phyloP scores from a whole-genome alignment of 1,140 invertebrate species.

The Sitophilus oryzae region DNA sequence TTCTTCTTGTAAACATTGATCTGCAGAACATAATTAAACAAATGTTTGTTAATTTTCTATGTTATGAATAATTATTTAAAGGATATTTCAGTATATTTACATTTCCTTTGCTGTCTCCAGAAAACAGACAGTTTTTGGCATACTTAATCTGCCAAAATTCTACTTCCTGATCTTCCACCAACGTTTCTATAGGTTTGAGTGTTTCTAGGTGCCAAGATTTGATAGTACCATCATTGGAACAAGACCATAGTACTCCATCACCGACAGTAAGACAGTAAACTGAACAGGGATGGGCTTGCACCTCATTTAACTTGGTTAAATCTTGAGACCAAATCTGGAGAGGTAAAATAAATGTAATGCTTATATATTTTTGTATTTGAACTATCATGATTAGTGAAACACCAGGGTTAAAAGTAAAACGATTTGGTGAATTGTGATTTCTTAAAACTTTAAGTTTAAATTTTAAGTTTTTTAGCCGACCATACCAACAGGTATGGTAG shows the following conservation, averaged over 20 bases:
- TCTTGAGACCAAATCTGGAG: slow-evolving; percentile 42
- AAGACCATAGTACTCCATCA: slow-evolving; percentile 45
- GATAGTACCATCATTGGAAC: slow-evolving; percentile 49
- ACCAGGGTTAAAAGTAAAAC: no score
- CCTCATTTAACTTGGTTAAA: slow-evolving; percentile 42
- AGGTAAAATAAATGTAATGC: no score
- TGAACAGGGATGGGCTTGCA: slow-evolving; percentile 46
- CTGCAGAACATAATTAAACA: slow-evolving; percentile 32
- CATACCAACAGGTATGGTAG: no score
- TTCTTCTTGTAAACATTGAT: slow-evolving; percentile 43
- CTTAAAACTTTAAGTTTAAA: no score
- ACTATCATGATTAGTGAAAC: no score
- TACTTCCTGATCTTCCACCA: slow-evolving; percentile 32
- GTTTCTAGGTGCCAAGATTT: slow-evolving; percentile 45
- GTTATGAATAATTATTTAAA: no score
- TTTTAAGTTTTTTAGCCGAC: no score
- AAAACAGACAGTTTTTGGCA: slow-evolving; percentile 41
- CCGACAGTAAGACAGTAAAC: slow-evolving; percentile 43
- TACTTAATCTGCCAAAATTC: slow-evolving; percentile 43
- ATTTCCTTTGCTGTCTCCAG: slow-evolving; percentile 46
- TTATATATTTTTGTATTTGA: no score
- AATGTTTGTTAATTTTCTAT: background rate
- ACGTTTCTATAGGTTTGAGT: slow-evolving; percentile 34
- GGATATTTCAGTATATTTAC: no score
- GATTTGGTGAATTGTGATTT: no score